phyloP scores from a whole-genome alignment of 2,113 vertebrate genomes.

The Stictonetta naevosa region DNA sequence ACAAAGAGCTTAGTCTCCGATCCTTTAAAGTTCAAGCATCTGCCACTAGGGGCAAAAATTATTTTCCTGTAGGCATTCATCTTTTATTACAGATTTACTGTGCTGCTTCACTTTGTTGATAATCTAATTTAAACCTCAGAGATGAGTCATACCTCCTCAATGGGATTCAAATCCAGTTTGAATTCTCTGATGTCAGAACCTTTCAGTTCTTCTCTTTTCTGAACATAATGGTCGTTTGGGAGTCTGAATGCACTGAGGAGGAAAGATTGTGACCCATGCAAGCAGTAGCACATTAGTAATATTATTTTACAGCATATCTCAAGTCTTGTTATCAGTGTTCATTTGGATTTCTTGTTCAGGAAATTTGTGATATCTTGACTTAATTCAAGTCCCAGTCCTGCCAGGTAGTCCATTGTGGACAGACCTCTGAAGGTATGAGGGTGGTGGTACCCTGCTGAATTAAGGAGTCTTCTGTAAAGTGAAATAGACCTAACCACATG shows the following conservation, averaged over 20 bases:
- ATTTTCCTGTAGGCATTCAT: constrained; percentile 71
- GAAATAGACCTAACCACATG: not conserved
- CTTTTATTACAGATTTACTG: constrained; percentile 60
- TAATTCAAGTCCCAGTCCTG: not conserved
- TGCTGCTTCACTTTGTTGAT: constrained; percentile 55
- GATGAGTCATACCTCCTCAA: constrained; percentile 69
- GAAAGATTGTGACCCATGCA: not conserved
- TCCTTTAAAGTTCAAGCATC: constrained; percentile 74
- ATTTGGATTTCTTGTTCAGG: constrained; percentile 41
- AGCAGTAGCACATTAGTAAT: not conserved
- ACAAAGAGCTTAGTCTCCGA: constrained; percentile 72
- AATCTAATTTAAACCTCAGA: constrained; percentile 71
- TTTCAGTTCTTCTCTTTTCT: constrained; percentile 45
- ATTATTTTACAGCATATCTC: not conserved
- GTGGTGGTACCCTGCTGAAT: not conserved
- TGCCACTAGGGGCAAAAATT: constrained; percentile 74
- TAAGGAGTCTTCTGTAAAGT: not conserved
- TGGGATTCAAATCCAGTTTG: constrained; percentile 66
- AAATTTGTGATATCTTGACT: not conserved
- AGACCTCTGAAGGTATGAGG: not conserved
- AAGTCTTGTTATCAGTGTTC: not conserved
- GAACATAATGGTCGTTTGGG: not conserved
- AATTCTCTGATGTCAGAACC: constrained; percentile 57
- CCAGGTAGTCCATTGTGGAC: not conserved
- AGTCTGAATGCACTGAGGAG: not conserved